phyloP scores from a whole-genome alignment of 1,140 invertebrate species.

The Drosophila persimilis region DNA sequence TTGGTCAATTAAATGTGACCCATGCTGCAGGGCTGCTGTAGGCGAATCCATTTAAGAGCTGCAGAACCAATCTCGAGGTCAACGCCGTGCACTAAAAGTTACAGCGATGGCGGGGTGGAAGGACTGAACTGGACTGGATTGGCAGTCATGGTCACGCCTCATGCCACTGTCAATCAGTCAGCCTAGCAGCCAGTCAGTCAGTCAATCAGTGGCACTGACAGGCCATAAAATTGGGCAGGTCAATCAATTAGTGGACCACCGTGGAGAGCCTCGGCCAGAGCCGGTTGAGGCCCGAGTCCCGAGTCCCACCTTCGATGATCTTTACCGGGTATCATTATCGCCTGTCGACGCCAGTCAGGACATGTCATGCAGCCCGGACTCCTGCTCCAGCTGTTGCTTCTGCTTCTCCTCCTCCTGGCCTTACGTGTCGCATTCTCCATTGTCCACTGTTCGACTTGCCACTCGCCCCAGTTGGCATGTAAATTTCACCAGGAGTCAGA shows the following conservation, averaged over 20 bases:
- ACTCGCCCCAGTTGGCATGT: conserved; percentile 40
- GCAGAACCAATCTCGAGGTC: conserved; percentile 40
- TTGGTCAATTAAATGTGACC: conserved; percentile 44
- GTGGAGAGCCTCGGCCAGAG: not conserved
- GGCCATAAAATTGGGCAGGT: conserved; percentile 51
- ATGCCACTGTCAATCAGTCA: conserved; percentile 41
- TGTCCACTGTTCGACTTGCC: conserved; percentile 14
- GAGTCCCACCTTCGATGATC: not conserved
- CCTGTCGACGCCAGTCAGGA: conserved; percentile 48
- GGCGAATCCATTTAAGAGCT: conserved; percentile 35
- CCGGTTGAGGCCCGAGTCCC: not conserved
- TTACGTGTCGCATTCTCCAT: conserved; percentile 1
- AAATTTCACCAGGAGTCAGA: conserved; percentile 43
- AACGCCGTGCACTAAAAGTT: conserved; percentile 43
- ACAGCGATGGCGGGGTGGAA: conserved; percentile 6
- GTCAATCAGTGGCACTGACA: conserved; percentile 47
- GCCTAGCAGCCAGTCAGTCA: conserved; percentile 23
- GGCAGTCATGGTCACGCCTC: conserved; percentile 17
- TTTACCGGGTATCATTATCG: conserved; percentile 37
- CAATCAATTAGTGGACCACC: conserved; percentile 59
- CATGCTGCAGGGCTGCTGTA: conserved; percentile 10
- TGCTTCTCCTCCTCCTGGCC: not conserved
- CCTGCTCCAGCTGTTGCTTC: not conserved
- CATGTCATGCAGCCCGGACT: conserved; percentile 22
- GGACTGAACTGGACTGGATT: not conserved